Conservation (phyloP, 2,888 invertebrate genomes). For the Drosophila falleni region DNA sequence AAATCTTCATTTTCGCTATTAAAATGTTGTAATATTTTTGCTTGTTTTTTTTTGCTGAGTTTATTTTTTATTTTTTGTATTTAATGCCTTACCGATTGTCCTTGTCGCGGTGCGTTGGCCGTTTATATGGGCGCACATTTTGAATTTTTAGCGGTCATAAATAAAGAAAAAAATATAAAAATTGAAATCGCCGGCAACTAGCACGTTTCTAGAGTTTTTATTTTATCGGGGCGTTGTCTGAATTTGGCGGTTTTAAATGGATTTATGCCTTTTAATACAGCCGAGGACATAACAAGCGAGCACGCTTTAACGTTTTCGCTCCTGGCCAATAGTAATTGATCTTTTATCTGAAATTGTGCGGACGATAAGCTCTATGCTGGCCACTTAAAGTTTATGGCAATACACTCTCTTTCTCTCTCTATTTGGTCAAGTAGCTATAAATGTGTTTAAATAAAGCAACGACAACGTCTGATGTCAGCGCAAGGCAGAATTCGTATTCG, state of each 20-base stretch:
- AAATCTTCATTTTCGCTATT: constrained; percentile 79
- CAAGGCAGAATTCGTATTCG: constrained; percentile 10
- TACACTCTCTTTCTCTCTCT: not conserved
- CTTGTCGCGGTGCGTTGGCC: constrained; percentile 41
- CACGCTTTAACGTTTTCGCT: constrained; percentile 20
- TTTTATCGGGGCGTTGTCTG: constrained; percentile 40
- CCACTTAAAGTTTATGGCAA: constrained; percentile 45
- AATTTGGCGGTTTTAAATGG: constrained; percentile 63
- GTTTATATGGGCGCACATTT: constrained; percentile 50
- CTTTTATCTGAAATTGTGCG: constrained; percentile 46
- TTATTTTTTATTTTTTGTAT: constrained; percentile 28
- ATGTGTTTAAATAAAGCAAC: constrained; percentile 13
- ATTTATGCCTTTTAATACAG: constrained; percentile 49
- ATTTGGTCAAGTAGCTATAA: constrained; percentile 10
- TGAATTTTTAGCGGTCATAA: constrained; percentile 56
- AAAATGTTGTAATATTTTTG: constrained; percentile 79
- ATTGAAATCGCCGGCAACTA: constrained; percentile 57
- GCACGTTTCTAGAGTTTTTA: constrained; percentile 39
- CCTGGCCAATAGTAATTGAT: constrained; percentile 57
- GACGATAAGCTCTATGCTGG: constrained; percentile 40
- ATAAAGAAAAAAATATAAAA: constrained; percentile 63
- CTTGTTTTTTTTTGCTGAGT: constrained; percentile 10
- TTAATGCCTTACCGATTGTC: constrained; percentile 61
- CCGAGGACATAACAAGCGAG: constrained; percentile 16
- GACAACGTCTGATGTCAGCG: constrained; percentile 44